phyloP scores from a whole-genome alignment of 2,113 vertebrate species.

The Erythrolamprus reginae region DNA sequence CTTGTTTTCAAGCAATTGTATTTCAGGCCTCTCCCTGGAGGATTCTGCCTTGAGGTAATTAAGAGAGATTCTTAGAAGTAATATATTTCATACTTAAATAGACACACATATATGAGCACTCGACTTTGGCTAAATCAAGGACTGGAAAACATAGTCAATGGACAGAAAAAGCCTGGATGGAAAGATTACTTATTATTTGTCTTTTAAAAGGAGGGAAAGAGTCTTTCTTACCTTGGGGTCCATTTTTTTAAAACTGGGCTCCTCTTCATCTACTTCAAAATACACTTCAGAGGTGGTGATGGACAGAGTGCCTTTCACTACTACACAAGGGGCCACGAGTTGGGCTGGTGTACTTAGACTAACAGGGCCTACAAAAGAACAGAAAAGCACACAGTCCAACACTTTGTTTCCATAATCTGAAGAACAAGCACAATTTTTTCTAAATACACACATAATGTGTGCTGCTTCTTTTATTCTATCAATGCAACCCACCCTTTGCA shows the following conservation, averaged over 20 bases:
- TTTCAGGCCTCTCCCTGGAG: constrained; percentile 51
- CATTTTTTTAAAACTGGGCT: constrained; percentile 88
- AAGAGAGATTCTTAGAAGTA: constrained; percentile 53
- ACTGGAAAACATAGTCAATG: constrained; percentile 35
- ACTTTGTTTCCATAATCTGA: constrained; percentile 27
- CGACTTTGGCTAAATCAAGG: constrained; percentile 28
- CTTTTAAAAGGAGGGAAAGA: constrained; percentile 24
- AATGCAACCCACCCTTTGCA: background rate
- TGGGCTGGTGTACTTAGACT: constrained; percentile 87
- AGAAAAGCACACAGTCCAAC: constrained; percentile 31
- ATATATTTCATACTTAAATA: constrained; percentile 50
- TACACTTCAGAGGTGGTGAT: constrained; percentile 92
- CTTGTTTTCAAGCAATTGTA: constrained; percentile 60
- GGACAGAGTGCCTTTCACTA: constrained; percentile 90
- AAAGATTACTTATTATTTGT: constrained; percentile 54
- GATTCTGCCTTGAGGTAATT: constrained; percentile 61
- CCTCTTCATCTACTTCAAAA: constrained; percentile 98
- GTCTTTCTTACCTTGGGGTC: constrained; percentile 91
- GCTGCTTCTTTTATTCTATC: background rate
- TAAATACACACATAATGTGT: background rate
- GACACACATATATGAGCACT: constrained; percentile 43
- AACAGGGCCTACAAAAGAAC: constrained; percentile 80
- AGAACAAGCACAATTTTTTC: background rate
- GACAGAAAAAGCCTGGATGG: constrained; percentile 41
- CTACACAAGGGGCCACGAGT: constrained; percentile 86